Conservation (phyloP, 2,113 vertebrate species). For the Scytalopus superciliaris region DNA sequence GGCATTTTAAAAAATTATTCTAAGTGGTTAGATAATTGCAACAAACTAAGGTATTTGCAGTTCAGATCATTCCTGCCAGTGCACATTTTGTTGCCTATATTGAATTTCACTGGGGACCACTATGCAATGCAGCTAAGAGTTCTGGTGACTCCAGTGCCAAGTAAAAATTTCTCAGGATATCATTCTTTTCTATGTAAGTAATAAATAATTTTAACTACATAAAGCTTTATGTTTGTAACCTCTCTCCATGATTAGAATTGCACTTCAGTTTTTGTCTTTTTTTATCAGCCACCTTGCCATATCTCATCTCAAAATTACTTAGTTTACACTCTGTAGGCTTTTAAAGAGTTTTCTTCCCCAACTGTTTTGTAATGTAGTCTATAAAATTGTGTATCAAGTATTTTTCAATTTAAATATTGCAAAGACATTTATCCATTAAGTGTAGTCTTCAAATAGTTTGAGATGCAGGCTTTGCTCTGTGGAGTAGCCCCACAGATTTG, state of each 20-base stretch:
- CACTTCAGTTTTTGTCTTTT: background rate
- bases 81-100: background rate
- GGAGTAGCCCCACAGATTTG: background rate
- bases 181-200: background rate
- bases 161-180: background rate
- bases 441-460: background rate
- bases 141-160: background rate
- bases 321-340: background rate
- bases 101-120: background rate
- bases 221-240: background rate
- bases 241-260: background rate
- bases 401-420: background rate
- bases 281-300: background rate
- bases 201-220: background rate
- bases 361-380: background rate
- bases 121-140: background rate
- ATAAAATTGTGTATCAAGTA: background rate
- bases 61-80: background rate
- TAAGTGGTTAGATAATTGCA: background rate
- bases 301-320: background rate
- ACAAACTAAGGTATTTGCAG: background rate
- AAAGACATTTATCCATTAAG: background rate
- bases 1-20: background rate
- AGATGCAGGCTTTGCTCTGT: background rate
- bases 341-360: background rate